phyloP scores from a whole-genome alignment of 1,140 invertebrate species.

The Drosophila repleta region DNA sequence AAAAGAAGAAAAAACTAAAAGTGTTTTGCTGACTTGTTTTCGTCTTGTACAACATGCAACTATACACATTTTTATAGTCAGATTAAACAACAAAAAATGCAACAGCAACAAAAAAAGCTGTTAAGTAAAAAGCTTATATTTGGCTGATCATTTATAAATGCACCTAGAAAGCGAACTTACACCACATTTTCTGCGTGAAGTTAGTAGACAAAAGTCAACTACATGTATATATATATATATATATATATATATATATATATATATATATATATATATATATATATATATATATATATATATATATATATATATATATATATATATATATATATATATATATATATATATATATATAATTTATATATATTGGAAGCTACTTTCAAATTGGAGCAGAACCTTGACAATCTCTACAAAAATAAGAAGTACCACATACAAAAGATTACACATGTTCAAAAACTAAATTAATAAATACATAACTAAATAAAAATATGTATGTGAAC shows the following conservation, averaged over 20 bases:
- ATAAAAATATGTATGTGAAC: no score
- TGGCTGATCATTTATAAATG: slow-evolving; percentile 50
- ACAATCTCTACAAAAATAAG: neutral
- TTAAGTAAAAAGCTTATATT: slow-evolving; percentile 16
- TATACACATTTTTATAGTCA: slow-evolving; percentile 68
- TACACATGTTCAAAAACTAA: neutral
- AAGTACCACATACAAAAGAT: neutral
- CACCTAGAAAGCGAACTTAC: slow-evolving; percentile 1
- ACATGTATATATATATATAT: neutral
- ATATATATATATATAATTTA: no score
- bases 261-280: no score
- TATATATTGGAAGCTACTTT: neutral
- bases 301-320: neutral
- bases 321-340: no score
- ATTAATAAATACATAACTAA: neutral
- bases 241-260: no score
- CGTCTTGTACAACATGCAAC: slow-evolving; percentile 67
- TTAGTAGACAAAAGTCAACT: slow-evolving; percentile 11
- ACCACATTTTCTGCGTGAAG: slow-evolving; percentile 40
- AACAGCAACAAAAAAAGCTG: slow-evolving; percentile 6
- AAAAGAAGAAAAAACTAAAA: slow-evolving; percentile 6
- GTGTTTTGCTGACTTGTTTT: slow-evolving; percentile 69
- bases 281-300: neutral
- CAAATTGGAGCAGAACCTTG: slow-evolving; percentile 7
- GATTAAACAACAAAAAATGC: slow-evolving; percentile 24